Percentiles rank a stretch among this genome's conserved stretches.
Conservation (phyloP, 2,888 invertebrate species). For the Xestoiulus laeticollis region DNA sequence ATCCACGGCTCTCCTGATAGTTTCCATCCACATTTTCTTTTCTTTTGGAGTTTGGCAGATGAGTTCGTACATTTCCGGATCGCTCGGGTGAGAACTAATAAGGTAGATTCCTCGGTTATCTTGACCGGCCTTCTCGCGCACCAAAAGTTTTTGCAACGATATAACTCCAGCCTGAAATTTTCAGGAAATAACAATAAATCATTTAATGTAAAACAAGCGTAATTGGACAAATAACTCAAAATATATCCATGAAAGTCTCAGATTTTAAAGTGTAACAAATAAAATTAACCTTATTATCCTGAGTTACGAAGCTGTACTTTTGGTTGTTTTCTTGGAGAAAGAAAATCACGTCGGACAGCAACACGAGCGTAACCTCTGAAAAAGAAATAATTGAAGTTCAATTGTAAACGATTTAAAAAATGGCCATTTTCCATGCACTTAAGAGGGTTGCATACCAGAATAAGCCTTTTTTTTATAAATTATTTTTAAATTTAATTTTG, state of each 20-base stretch:
- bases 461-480: too few relatives aligned
- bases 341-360: slow-evolving; percentile 89
- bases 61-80: slow-evolving; percentile 96
- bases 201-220: too few relatives aligned
- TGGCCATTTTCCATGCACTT: too few relatives aligned
- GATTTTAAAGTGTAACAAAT: not conserved
- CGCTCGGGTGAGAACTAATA: slow-evolving; percentile 87
- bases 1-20: slow-evolving; percentile 83
- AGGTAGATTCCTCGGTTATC: slow-evolving; percentile 89
- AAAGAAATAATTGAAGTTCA: too few relatives aligned
- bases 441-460: too few relatives aligned
- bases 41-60: slow-evolving; percentile 87
- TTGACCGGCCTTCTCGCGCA: slow-evolving; percentile 89
- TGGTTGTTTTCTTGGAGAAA: slow-evolving; percentile 92
- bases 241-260: too few relatives aligned
- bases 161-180: slow-evolving; percentile 83
- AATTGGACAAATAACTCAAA: not conserved
- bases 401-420: too few relatives aligned
- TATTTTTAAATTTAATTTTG: too few relatives aligned
- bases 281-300: slow-evolving; percentile 83
- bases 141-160: slow-evolving; percentile 87
- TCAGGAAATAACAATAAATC: not conserved
- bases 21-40: slow-evolving; percentile 88
- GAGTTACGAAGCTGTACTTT: slow-evolving; percentile 84
- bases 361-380: slow-evolving; percentile 83